Evolutionary conservation across 2,113 vertebrate species (phyloP).

Genomic region (Chitala chitala): DNA sequence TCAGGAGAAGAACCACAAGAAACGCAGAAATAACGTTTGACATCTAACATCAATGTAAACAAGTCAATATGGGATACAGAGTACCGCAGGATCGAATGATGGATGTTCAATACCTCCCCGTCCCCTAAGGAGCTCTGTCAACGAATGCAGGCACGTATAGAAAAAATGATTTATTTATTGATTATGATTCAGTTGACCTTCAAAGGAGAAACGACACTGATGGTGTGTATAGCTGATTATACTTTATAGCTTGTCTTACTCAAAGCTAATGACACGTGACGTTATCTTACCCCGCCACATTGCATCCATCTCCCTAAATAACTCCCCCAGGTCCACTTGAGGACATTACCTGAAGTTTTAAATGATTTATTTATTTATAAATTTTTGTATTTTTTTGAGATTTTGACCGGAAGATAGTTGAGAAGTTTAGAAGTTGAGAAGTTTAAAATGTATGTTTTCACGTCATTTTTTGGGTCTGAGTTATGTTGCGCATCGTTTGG

Average conservation of each 20-base stretch:
- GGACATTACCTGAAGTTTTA: neutral
- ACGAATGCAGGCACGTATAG: neutral
- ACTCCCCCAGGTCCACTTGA: neutral
- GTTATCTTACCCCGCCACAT: neutral
- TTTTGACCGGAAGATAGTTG: neutral
- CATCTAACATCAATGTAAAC: constrained; percentile 3
- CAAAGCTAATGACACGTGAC: constrained; percentile 1
- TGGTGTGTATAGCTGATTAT: neutral
- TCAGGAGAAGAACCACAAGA: neutral
- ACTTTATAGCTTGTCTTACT: neutral
- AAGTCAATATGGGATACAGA: constrained; percentile 1
- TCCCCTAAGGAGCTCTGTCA: neutral
- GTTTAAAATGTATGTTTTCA: no score
- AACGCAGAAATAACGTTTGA: neutral
- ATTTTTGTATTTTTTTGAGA: neutral
- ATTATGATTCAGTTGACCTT: constrained; percentile 2
- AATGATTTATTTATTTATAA: no score
- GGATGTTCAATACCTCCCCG: neutral
- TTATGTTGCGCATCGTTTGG: neutral
- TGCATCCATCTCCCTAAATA: neutral
- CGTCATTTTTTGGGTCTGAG: no score
- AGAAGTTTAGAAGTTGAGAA: no score
- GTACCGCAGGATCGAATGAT: neutral
- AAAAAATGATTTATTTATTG: constrained; percentile 18
- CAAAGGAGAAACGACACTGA: no score